Evolutionary conservation across 1,140 invertebrate genomes (phyloP), one percentile per base, ranked within the genome.

Genomic region (Chrysopa pallens): DNA sequence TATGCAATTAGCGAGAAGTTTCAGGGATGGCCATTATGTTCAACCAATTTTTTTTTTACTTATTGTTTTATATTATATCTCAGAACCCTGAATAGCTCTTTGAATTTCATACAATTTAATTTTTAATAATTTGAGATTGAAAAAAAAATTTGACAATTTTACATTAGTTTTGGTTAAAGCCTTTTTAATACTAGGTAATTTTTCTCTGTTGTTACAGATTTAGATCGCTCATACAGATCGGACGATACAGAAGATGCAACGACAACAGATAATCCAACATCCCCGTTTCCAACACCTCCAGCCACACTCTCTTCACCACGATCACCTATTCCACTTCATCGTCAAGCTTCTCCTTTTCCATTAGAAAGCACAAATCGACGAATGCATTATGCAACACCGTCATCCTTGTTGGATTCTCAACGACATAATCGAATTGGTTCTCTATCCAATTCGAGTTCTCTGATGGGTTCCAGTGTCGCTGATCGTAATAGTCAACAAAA

Each of bases 271-370:
- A 64, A 68, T 52, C 60, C 58, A 42, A 60, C 64, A 40, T 65
- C 63, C 39, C 62, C 59, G 35, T 66, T 64, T 48, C 60, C 67
- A 40, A 64, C 65, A 37, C 63, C 61, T 40, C 61, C 62, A 11
- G 59, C 66, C 41, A 63, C 60, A 11, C 51, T 66, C 42, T 58
- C 61, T 15, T 61, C 55, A 31, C 60, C 53, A 39, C 52, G 54
- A 44, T 62, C 54, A 39, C 62, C 59, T 40, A 48, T 62, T 33
- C 72, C 73, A 46, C 59, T 69, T 50, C 67, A 69, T 52, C 60
- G 76, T 36, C 76, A 77, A 56, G 69, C 74, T 6, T 77, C 74
- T 14, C 76, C 76, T 8, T 78, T 77, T 52, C 74, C 76, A 31
- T 56, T 72, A 40, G 76, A 78, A 55, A 75, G 68, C 52, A 76